Conservation (phyloP, 2,888 invertebrate genomes). For the Leucania comma region DNA sequence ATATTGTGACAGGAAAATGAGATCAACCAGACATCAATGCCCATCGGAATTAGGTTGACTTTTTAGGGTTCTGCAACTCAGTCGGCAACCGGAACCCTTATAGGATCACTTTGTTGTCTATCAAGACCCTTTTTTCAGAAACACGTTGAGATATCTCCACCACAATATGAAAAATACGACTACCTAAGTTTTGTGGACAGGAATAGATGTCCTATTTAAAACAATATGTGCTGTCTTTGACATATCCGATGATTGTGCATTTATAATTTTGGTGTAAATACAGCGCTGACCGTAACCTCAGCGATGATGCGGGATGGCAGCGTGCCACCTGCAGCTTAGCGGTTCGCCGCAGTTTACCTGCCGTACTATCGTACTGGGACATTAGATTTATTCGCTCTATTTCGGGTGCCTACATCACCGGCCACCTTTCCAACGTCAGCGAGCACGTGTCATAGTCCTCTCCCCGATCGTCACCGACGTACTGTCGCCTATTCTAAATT, state of each 20-base stretch:
- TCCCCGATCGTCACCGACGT: constrained; percentile 62
- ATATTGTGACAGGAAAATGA: constrained; percentile 48
- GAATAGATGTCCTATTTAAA: constrained; percentile 6
- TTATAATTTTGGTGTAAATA: constrained; percentile 43
- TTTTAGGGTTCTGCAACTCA: not conserved
- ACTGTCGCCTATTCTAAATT: constrained; percentile 66
- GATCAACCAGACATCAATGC: constrained; percentile 20
- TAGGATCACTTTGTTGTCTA: no score
- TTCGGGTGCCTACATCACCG: constrained; percentile 81
- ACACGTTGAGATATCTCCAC: not conserved
- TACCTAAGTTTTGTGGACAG: not conserved
- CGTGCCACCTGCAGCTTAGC: constrained; percentile 70
- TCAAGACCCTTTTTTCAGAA: no score
- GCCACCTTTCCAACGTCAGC: constrained; percentile 80
- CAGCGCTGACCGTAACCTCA: constrained; percentile 75
- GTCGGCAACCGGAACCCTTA: no score
- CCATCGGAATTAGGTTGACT: constrained; percentile 19
- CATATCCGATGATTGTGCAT: constrained; percentile 19
- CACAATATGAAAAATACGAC: not conserved
- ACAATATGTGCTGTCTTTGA: constrained; percentile 8
- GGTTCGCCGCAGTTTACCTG: constrained; percentile 81
- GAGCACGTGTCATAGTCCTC: constrained; percentile 82
- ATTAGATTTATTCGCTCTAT: constrained; percentile 75
- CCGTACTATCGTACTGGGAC: constrained; percentile 69
- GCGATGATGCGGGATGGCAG: constrained; percentile 69